Evolutionary conservation across 2,888 invertebrate species (phyloP).

Genomic region (Cheilosia scutellata): DNA sequence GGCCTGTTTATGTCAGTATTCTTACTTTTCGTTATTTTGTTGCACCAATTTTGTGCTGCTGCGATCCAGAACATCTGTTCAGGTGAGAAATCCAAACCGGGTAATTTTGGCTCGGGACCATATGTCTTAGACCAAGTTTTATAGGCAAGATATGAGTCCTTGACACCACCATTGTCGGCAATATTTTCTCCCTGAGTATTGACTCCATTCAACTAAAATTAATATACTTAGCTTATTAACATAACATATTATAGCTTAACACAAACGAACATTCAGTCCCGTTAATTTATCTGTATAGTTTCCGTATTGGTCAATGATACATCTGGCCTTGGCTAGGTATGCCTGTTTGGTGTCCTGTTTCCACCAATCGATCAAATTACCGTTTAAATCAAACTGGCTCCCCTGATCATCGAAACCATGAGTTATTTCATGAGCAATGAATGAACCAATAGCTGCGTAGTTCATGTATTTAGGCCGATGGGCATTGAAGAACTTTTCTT

Average conservation of each 20-base stretch:
- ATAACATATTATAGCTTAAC: neutral
- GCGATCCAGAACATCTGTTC: conserved; percentile 93
- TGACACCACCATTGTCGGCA: conserved; percentile 97
- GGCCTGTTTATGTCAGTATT: neutral
- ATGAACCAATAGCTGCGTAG: conserved; percentile 95
- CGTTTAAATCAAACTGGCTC: conserved; percentile 95
- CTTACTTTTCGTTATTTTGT: conserved; percentile 88
- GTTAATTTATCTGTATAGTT: conserved; percentile 94
- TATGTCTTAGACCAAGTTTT: conserved; percentile 89
- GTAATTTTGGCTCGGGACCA: conserved; percentile 88
- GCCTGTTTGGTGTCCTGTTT: conserved; percentile 91
- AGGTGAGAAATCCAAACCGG: conserved; percentile 89
- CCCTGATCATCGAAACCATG: conserved; percentile 96
- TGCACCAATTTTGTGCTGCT: conserved; percentile 95
- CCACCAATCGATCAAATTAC: conserved; percentile 98
- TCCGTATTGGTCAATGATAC: conserved; percentile 96
- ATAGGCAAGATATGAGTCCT: conserved; percentile 95
- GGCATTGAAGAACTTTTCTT: conserved; percentile 95
- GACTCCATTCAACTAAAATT: conserved; percentile 91
- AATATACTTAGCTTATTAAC: conserved; percentile 20
- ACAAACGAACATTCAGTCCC: conserved; percentile 84
- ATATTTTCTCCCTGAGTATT: conserved; percentile 98
- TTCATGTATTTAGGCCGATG: conserved; percentile 96
- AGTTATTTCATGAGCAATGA: conserved; percentile 96
- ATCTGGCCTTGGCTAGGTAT: conserved; percentile 93